Percentiles rank a stretch among this genome's conserved stretches.
Conservation (phyloP, 2,888 invertebrate species). For the Anorthoa munda region DNA sequence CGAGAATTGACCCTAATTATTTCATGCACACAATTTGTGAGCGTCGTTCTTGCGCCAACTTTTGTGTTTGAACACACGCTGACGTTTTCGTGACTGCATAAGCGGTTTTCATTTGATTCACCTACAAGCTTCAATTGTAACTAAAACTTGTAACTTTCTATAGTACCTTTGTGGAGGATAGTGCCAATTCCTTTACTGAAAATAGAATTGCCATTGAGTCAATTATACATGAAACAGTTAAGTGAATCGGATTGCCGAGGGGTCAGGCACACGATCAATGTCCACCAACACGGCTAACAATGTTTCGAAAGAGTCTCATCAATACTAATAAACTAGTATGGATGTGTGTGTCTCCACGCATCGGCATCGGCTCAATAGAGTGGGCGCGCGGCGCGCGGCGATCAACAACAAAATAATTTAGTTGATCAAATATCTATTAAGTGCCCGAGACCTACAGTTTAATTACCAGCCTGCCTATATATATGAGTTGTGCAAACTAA, state of each 20-base stretch:
- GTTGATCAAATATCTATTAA: slow-evolving; percentile 33
- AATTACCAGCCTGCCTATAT: slow-evolving; percentile 18
- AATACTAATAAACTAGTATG: slow-evolving; percentile 1
- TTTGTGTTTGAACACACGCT: slow-evolving; percentile 21
- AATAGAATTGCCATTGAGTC: slow-evolving; percentile 10
- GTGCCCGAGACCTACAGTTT: slow-evolving; percentile 15
- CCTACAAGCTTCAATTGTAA: not conserved
- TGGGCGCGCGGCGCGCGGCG: slow-evolving; percentile 3
- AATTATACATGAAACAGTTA: slow-evolving; percentile 29
- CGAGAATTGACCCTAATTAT: slow-evolving; percentile 59
- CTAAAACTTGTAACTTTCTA: slow-evolving; percentile 8
- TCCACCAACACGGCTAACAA: not conserved
- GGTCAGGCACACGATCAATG: slow-evolving; percentile 7
- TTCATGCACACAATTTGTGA: slow-evolving; percentile 52
- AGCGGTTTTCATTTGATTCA: not conserved
- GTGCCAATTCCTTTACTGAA: slow-evolving; percentile 22
- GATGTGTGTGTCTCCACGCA: not conserved
- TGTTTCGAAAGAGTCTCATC: slow-evolving; percentile 13
- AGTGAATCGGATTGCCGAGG: slow-evolving; percentile 9
- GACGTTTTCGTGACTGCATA: slow-evolving; percentile 4
- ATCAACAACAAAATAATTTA: slow-evolving; percentile 34
- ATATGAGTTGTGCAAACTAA: slow-evolving; percentile 20
- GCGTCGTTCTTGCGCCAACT: slow-evolving; percentile 16
- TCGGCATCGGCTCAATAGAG: slow-evolving; percentile 2
- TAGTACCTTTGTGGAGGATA: no score